Evolutionary conservation across 1,140 invertebrate genomes (phyloP).

Genomic region (Amphibalanus amphitrite): DNA sequence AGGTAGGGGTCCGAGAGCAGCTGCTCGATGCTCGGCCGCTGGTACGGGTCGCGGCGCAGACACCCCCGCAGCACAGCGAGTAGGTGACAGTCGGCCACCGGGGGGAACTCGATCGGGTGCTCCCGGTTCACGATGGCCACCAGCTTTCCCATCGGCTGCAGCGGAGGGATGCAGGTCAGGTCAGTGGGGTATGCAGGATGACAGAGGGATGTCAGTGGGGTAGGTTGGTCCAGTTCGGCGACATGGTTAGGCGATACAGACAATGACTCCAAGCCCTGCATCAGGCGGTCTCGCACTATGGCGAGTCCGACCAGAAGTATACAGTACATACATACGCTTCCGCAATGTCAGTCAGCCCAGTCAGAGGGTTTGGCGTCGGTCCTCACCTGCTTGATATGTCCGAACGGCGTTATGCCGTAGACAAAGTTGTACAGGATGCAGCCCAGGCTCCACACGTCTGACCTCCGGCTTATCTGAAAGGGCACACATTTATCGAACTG

Average conservation of each 20-base stretch:
- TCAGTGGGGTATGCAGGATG: too few species aligned
- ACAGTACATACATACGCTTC: too few species aligned
- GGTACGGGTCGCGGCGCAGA: slow-evolving; percentile 46
- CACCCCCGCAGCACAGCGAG: slow-evolving; percentile 45
- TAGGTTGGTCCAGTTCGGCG: too few species aligned
- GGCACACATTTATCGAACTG: neutral
- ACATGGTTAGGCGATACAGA: too few species aligned
- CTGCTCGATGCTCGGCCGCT: slow-evolving; percentile 48
- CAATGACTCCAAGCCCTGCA: too few species aligned
- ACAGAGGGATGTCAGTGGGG: too few species aligned
- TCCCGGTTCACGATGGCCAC: slow-evolving; percentile 61
- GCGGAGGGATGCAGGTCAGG: too few species aligned
- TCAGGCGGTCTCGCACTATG: too few species aligned
- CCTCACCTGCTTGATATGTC: slow-evolving; percentile 48
- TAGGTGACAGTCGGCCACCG: slow-evolving; percentile 28
- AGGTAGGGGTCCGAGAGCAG: slow-evolving; percentile 47
- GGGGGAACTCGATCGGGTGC: slow-evolving; percentile 54
- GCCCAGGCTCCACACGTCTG: slow-evolving; percentile 96
- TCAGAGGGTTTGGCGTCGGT: too few species aligned
- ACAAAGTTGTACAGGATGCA: slow-evolving; percentile 89
- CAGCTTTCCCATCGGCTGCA: slow-evolving; percentile 42
- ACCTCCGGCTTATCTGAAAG: slow-evolving; percentile 70
- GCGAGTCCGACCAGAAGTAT: too few species aligned
- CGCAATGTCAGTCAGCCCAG: too few species aligned
- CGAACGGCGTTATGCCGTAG: slow-evolving; percentile 80